A percentile compares a stretch with the other conserved stretches of the same genome.
These are phyloP conservation scores for Parambassis ranga DNA, from an alignment of 2,797 vertebrate genomes.

Conservation along the genomic window DNA sequence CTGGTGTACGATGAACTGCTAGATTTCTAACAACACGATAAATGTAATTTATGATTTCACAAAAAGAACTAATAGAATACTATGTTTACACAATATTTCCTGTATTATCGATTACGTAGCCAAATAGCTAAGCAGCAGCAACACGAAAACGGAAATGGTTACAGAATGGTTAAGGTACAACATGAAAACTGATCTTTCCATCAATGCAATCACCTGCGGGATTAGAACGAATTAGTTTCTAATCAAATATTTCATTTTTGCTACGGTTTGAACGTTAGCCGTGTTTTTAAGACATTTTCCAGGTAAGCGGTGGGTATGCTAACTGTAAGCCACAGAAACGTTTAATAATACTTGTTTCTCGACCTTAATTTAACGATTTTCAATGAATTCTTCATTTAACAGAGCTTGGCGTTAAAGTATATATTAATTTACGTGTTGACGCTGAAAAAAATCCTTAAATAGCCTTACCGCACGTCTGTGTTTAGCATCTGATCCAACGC, in stretches of 20 bases:
- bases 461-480: constrained; percentile 34
- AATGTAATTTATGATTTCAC: no score
- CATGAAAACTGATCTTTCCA: background rate
- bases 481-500: background rate
- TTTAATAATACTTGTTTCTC: background rate
- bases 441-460: accelerated
- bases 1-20: no score
- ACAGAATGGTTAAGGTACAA: background rate
- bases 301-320: accelerated
- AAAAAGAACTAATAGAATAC: no score
- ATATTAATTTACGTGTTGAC: accelerated
- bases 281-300: background rate
- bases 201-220: background rate
- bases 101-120: background rate
- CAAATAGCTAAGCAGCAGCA: background rate
- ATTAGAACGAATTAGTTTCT: accelerated
- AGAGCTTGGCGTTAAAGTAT: accelerated
- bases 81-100: background rate
- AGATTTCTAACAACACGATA: no score
- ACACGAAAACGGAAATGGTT: background rate
- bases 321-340: background rate
- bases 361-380: background rate
- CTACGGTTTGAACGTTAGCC: background rate
- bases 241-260: background rate
- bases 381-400: accelerated